A percentile compares a stretch with the other conserved stretches of the same genome.
These are phyloP conservation scores for Psophia crepitans DNA, from an alignment of 2,113 vertebrate species.

Conservation along the genomic window DNA sequence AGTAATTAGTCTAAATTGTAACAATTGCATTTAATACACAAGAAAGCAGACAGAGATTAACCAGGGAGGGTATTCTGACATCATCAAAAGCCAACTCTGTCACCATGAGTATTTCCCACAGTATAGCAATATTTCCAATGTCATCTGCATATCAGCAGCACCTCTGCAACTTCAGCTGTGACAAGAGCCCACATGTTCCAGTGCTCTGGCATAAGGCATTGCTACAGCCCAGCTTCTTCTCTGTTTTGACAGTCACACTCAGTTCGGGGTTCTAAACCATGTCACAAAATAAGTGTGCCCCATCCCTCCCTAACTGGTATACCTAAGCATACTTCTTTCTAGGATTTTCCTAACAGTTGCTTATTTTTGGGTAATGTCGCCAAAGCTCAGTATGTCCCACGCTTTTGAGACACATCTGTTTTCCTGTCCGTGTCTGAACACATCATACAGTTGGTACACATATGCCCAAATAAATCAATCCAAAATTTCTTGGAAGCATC, in stretches of 20 bases:
- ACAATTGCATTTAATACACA: background rate
- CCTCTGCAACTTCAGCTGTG: background rate
- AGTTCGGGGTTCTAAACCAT: background rate
- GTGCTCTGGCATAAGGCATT: background rate
- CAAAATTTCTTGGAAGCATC: conserved; percentile 23
- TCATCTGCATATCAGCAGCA: background rate
- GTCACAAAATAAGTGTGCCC: background rate
- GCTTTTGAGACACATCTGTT: background rate
- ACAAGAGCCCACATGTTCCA: background rate
- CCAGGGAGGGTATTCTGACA: background rate
- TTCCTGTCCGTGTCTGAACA: background rate
- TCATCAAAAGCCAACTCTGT: background rate
- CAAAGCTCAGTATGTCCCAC: background rate
- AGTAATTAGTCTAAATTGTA: background rate
- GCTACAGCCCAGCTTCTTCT: background rate
- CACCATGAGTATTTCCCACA: background rate
- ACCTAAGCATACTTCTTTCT: background rate
- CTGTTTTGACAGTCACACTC: background rate
- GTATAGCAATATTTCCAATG: background rate
- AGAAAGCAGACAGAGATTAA: background rate
- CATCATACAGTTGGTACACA: background rate
- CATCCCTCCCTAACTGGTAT: background rate
- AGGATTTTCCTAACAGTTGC: background rate
- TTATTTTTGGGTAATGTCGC: background rate
- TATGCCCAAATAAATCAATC: conserved; percentile 2